Evolutionary conservation across 1,140 invertebrate genomes (phyloP).

Genomic region (Drosophila erecta): DNA sequence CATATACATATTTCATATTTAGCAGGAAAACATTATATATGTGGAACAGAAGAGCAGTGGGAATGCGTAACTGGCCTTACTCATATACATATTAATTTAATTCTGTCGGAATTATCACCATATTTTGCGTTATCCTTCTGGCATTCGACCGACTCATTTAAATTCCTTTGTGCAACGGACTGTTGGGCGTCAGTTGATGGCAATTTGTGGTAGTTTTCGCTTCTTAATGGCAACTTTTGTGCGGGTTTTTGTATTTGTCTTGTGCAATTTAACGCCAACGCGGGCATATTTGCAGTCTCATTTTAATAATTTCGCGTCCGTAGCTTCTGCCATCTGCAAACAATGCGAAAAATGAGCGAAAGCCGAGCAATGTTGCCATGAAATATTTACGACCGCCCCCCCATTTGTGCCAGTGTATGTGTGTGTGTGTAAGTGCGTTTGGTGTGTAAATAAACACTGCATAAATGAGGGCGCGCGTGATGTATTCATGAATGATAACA

Average conservation of each 20-base stretch:
- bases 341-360: slow-evolving; percentile 32
- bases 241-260: slow-evolving; percentile 21
- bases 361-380: slow-evolving; percentile 34
- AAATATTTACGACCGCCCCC: slow-evolving; percentile 49
- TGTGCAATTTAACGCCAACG: slow-evolving; percentile 46
- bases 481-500: slow-evolving; percentile 53
- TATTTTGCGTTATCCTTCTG: slow-evolving; percentile 25
- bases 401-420: slow-evolving; percentile 20
- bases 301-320: slow-evolving; percentile 45
- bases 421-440: slow-evolving; percentile 4
- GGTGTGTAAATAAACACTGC: slow-evolving; percentile 54
- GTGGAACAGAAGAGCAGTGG: neutral
- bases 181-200: slow-evolving; percentile 31
- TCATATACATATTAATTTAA: neutral
- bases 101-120: slow-evolving; percentile 2
- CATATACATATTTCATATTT: neutral
- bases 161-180: slow-evolving; percentile 23
- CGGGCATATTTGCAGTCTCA: slow-evolving; percentile 47
- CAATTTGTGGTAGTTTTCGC: slow-evolving; percentile 43
- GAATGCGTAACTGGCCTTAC: neutral
- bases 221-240: slow-evolving; percentile 10
- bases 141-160: slow-evolving; percentile 30
- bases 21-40: neutral
- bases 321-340: slow-evolving; percentile 25
- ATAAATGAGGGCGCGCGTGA: slow-evolving; percentile 58